A percentile compares a stretch with the other conserved stretches of the same genome.
These are phyloP conservation scores for Callitettix versicolor DNA, from an alignment of 1,140 invertebrate species.

Conservation along the genomic window DNA sequence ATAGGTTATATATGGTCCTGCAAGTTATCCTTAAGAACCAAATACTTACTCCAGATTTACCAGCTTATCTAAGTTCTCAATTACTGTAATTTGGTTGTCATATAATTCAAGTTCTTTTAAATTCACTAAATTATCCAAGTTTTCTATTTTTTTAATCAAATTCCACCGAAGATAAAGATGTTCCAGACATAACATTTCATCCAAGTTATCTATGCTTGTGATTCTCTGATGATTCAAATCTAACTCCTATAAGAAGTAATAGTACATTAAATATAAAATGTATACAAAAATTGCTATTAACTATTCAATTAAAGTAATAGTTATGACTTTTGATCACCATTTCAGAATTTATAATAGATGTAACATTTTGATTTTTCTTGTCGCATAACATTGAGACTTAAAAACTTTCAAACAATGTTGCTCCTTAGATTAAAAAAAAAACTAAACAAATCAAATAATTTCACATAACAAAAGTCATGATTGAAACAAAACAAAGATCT, in stretches of 20 bases:
- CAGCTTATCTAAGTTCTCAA: slow-evolving; percentile 78
- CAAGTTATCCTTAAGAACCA: too few species aligned
- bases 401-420: not conserved
- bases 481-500: too few species aligned
- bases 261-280: slow-evolving; percentile 15
- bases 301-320: not conserved
- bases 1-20: too few species aligned
- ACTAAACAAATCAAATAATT: not conserved
- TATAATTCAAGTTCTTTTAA: slow-evolving; percentile 86
- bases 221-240: slow-evolving; percentile 85
- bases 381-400: not conserved
- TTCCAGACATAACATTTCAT: slow-evolving; percentile 60
- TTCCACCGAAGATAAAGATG: slow-evolving; percentile 86
- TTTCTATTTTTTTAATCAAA: slow-evolving; percentile 89
- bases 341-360: not conserved
- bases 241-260: slow-evolving; percentile 41
- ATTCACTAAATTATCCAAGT: slow-evolving; percentile 59
- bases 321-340: not conserved
- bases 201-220: slow-evolving; percentile 52
- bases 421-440: not conserved
- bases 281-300: slow-evolving; percentile 5
- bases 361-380: not conserved
- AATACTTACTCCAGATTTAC: slow-evolving; percentile 84
- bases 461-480: too few species aligned
- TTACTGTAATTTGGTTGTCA: slow-evolving; percentile 87